Evolutionary conservation across 2,797 vertebrate species (phyloP), one percentile per base, ranked within the genome.

Genomic region (Onychomys leucogaster): DNA sequence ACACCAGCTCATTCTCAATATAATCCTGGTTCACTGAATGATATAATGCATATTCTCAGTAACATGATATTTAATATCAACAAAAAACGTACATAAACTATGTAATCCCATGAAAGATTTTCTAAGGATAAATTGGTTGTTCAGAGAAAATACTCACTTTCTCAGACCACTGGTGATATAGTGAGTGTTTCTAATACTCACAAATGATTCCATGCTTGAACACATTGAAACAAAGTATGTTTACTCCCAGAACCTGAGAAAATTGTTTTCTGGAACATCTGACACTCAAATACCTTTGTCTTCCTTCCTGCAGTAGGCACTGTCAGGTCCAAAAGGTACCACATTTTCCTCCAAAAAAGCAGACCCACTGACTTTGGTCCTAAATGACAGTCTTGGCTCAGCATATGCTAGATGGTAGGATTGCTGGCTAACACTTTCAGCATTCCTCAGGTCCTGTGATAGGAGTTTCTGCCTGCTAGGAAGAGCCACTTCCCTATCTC

Each of bases 21-120:
- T 90, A 90, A 87, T 80, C 5, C n/a, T 23, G 8, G 3, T 5
- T 85, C 77, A 90, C 14, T 82, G 46, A 90, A 76, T 92, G 73
- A 61, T n/a, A 46, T 80, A 90, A 85, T 61, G 75, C 78, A 49
- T 2, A 67, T 57, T 77, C 6, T 90, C 78, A 78, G 19, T 91
- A 93, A 9, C 57, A 55, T 90, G 43, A 69, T 19, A 85, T 6
- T 25, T 61, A 96, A n/a, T 83, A 69, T 2, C 49, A 91, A 63
- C 8, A 82, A 55, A 25, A 92, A 96, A 93, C 27, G 23, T 85
- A 91, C n/a, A 80, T 59, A 55, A 69, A 8, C 4, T 84, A 82
- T 82, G 12, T 9, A 94, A 83, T 13, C 90, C 29, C 49, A 90
- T 90, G 73, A 91, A 63, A n/a, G 67, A 89, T 37, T 91, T 95